Evolutionary conservation across 2,797 vertebrate species (phyloP), one percentile per base, ranked within the genome.

Genomic region (Kryptopterus vitreolus): DNA sequence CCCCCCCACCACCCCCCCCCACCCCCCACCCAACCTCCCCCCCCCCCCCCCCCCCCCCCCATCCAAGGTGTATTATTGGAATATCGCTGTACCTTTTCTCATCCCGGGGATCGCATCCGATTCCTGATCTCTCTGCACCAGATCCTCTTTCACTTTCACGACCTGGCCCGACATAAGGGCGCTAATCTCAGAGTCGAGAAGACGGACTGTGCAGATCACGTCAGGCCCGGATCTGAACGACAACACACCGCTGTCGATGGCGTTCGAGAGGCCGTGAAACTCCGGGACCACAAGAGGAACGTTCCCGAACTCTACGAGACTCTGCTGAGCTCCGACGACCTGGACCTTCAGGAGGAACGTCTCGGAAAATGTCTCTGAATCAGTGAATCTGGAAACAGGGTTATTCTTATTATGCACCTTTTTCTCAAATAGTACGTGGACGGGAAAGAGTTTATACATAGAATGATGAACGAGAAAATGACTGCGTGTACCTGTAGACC

Each of bases 231-330:
- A 81, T 57, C 74, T 18, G 61, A 94, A 92, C 52, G 73, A 87
- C 61, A 95, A 85, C 53, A 92, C 90, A 0, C 84, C 89, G 88
- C 87, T 50, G 83, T 93, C 88, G 0, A 89, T 89, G 85, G 87
- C 20, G 73, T 94, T 93, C 77, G 92, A 94, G 24, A 92, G 85
- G 35, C 90, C 88, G 35, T 93, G 91, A 85, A 95, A 94, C 80
- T 88, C 53, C 1, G 88, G 90, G 63, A 94, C 93, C 86, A 94
- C 90, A 62, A 96, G 85, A 11, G 90, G 89, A 35, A 71, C 61
- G 52, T 79, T 82, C 35, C 92, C 94, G 83, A 92, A 72, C 29
- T 89, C 78, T 82, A 90, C 87, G 75, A 93, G 72, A 33, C 83
- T 82, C 3, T 77, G 81, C 4, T 78, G 70, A 0, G 89, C 68